These are phyloP conservation scores for Ormyrus pomaceus DNA, from an alignment of 2,888 invertebrate genomes.

Conservation along the genomic window DNA sequence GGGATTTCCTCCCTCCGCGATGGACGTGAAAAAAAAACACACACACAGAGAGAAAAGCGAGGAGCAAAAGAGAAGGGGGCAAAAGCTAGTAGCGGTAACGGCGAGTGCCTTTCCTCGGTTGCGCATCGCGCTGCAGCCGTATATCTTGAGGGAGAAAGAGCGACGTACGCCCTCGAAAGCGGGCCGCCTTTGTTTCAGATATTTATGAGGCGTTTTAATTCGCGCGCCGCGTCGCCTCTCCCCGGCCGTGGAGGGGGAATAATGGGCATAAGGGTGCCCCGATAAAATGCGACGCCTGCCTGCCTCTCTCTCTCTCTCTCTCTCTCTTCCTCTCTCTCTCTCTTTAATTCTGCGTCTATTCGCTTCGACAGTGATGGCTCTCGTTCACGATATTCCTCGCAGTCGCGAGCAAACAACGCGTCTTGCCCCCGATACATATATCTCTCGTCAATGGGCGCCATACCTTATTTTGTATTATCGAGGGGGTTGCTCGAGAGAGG, in stretches of 20 bases:
- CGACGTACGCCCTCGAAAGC: conserved; percentile 73
- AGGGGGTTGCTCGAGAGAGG: conserved; percentile 40
- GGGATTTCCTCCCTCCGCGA: conserved; percentile 24
- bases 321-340: conserved; percentile 52
- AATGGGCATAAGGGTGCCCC: conserved; percentile 73
- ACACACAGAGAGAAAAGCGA: neutral
- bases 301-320: conserved; percentile 44
- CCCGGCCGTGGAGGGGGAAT: conserved; percentile 63
- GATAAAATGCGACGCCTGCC: conserved; percentile 65
- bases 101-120: conserved; percentile 22
- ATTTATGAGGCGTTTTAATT: conserved; percentile 76
- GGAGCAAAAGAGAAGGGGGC: neutral
- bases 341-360: conserved; percentile 18
- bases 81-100: conserved; percentile 15
- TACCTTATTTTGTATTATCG: conserved; percentile 59
- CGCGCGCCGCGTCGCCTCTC: conserved; percentile 72
- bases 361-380: neutral
- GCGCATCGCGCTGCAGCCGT: conserved; percentile 61
- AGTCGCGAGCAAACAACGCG: conserved; percentile 70
- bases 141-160: conserved; percentile 68
- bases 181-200: conserved; percentile 75
- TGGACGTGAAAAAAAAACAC: neutral
- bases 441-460: conserved; percentile 72
- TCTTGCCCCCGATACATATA: conserved; percentile 74
- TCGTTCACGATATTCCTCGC: conserved; percentile 52